Evolutionary conservation across 2,113 vertebrate species (phyloP).

Genomic region (Lutjanus erythropterus): DNA sequence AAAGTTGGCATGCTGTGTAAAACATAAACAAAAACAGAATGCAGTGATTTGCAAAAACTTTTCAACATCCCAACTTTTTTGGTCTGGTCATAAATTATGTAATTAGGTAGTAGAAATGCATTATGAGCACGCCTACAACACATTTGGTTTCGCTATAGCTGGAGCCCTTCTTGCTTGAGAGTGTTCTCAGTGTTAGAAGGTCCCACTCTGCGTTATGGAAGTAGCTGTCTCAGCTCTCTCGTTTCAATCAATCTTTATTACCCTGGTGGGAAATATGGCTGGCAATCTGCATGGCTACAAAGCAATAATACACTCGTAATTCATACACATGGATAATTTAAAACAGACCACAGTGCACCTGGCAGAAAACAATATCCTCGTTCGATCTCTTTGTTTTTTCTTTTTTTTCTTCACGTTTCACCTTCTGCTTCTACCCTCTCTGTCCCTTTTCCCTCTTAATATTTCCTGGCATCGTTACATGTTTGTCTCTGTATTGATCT

Average conservation of each 20-base stretch:
- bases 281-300: conserved; percentile 55
- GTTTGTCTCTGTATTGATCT: conserved; percentile 21
- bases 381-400: not conserved
- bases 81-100: not conserved
- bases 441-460: conserved; percentile 5
- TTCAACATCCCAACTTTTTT: too few species aligned
- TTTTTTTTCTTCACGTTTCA: conserved; percentile 12
- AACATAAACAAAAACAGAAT: too few species aligned
- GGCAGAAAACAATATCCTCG: conserved; percentile 12
- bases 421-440: conserved; percentile 1
- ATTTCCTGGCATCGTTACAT: conserved; percentile 2
- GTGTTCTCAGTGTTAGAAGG: conserved; percentile 8
- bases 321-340: conserved; percentile 54
- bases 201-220: conserved; percentile 32
- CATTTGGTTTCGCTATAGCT: conserved; percentile 7
- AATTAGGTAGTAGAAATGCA: not conserved
- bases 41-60: too few species aligned
- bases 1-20: too few species aligned
- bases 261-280: conserved; percentile 62
- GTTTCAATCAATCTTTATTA: conserved; percentile 71
- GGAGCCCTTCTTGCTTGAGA: not conserved
- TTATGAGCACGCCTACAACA: not conserved
- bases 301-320: conserved; percentile 59
- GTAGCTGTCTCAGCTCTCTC: conserved; percentile 57
- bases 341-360: conserved; percentile 31